Evolutionary conservation across 92 coral and sea anemone genomes (phyloP).

Genomic region (Epizoanthus scotinus): DNA sequence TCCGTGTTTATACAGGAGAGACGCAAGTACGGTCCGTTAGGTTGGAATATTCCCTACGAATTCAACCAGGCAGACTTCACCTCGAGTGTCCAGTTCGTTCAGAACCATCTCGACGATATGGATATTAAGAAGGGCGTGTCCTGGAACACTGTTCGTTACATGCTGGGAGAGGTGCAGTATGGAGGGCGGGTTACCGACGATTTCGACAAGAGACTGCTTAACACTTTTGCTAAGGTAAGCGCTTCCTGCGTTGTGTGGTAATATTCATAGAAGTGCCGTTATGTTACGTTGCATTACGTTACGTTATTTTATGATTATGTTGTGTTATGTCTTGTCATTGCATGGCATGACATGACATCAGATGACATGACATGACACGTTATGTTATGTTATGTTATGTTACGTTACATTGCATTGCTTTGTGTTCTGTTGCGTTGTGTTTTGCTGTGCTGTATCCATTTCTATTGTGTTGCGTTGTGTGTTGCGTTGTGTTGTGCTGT

Average conservation of each 20-base stretch:
- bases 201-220: slow-evolving; percentile 90
- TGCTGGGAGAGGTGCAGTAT: slow-evolving; percentile 95
- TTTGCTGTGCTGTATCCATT: neutral
- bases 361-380: too few species aligned
- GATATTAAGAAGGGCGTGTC: slow-evolving; percentile 97
- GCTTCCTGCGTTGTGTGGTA: neutral
- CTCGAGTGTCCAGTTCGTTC: slow-evolving; percentile 98
- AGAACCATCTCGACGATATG: slow-evolving; percentile 94
- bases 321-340: too few species aligned
- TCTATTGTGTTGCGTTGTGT: neutral
- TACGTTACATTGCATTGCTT: neutral
- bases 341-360: too few species aligned
- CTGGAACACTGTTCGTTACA: slow-evolving; percentile 96
- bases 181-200: slow-evolving; percentile 96
- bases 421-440: neutral
- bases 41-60: slow-evolving; percentile 97
- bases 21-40: slow-evolving; percentile 96
- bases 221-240: slow-evolving; percentile 89
- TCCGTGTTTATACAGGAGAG: slow-evolving; percentile 66
- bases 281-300: neutral
- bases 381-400: neutral
- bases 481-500: neutral
- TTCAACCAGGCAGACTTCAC: slow-evolving; percentile 99
- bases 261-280: neutral
- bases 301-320: neutral